Percentiles rank a stretch among this genome's conserved stretches.
Conservation (phyloP, 2,888 invertebrate species). For the Frankliniella intonsa region DNA sequence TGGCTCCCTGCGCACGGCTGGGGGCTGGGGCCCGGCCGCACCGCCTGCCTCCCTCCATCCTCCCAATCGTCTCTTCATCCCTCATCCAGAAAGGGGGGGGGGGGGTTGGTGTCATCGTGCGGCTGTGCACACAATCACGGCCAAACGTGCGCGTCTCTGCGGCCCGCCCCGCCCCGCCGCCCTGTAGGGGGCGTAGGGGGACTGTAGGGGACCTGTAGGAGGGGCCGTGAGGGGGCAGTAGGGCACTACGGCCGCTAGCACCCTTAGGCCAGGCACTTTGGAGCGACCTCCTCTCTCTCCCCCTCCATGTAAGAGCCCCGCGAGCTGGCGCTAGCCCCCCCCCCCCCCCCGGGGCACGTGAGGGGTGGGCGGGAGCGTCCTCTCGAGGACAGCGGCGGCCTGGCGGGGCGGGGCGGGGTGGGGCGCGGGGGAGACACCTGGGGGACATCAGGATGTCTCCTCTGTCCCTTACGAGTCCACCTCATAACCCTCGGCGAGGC, state of each 20-base stretch:
- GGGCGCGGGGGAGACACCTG: not conserved
- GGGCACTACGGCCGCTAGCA: not conserved
- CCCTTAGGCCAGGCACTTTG: conserved; percentile 11
- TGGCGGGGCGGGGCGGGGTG: not conserved
- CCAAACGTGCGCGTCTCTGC: not conserved
- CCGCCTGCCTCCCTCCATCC: not conserved
- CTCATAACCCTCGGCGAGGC: not conserved
- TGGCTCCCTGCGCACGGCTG: not conserved
- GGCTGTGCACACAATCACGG: not conserved
- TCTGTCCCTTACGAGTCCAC: not conserved
- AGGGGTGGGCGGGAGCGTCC: not conserved
- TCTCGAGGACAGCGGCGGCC: not conserved
- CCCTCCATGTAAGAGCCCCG: too few relatives aligned
- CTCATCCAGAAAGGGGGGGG: not conserved
- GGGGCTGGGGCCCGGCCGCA: not conserved
- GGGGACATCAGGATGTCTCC: not conserved
- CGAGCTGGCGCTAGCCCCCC: too few relatives aligned
- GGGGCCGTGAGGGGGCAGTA: not conserved
- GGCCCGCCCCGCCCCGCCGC: not conserved
- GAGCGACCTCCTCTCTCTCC: not conserved
- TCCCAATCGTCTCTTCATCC: not conserved
- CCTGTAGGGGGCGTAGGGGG: not conserved
- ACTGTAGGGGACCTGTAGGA: not conserved
- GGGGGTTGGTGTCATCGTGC: not conserved
- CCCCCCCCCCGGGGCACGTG: not conserved